Conservation (phyloP, 2,113 vertebrate genomes). For the Scalopus aquaticus region DNA sequence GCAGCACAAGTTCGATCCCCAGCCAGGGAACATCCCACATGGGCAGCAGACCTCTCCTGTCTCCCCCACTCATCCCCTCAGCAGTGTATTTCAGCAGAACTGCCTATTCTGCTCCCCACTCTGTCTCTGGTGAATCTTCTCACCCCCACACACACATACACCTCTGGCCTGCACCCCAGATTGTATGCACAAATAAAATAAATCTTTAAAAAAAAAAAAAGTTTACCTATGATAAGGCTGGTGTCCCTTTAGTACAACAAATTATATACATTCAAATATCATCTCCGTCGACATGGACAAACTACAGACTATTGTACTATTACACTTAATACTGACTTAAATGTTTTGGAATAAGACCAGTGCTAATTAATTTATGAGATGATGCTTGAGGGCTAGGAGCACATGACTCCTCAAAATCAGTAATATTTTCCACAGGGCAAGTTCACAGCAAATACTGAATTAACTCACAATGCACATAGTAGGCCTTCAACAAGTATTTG, state of each 20-base stretch:
- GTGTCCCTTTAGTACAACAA: neutral
- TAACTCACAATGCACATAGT: no score
- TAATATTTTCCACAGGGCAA: neutral
- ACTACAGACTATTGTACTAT: neutral
- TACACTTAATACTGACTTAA: neutral
- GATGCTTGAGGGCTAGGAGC: neutral
- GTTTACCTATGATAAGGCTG: neutral
- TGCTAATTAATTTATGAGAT: neutral
- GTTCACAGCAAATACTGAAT: neutral
- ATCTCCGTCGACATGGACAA: neutral
- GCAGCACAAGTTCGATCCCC: no score
- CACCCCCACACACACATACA: no score
- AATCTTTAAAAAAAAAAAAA: no score
- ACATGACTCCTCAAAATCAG: neutral
- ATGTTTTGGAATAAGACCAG: neutral
- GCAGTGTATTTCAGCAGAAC: no score
- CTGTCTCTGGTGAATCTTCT: no score
- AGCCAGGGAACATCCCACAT: no score
- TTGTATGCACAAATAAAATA: no score
- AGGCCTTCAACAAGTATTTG: neutral
- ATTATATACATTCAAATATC: neutral
- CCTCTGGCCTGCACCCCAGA: no score
- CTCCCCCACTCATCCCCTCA: no score
- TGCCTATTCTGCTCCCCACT: no score
- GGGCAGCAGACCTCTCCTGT: no score